Evolutionary conservation across 2,797 vertebrate genomes (phyloP).

Genomic region (Sylvia borin): DNA sequence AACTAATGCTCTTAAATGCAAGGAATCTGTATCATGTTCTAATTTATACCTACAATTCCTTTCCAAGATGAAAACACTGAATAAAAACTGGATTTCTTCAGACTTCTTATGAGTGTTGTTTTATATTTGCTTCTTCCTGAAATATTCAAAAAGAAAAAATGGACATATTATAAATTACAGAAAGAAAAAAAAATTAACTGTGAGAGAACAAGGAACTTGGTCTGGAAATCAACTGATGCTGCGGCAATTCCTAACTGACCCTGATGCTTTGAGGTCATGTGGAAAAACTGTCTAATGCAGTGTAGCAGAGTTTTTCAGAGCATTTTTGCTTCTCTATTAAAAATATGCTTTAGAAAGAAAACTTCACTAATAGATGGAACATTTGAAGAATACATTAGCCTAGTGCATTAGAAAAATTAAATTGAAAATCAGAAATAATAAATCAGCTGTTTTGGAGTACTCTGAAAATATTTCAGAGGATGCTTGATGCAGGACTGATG

Average conservation of each 20-base stretch:
- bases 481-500: neutral
- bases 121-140: neutral
- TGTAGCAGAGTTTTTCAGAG: neutral
- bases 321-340: neutral
- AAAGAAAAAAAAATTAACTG: neutral
- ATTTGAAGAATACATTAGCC: neutral
- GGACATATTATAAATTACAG: neutral
- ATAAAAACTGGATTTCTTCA: neutral
- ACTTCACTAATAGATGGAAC: neutral
- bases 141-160: neutral
- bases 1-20: neutral
- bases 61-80: neutral
- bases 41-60: constrained; percentile 12
- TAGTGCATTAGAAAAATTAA: neutral
- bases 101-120: neutral
- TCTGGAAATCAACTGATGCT: neutral
- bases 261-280: neutral
- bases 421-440: neutral
- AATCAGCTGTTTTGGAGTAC: neutral
- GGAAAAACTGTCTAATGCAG: neutral
- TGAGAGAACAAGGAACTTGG: neutral
- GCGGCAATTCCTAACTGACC: neutral
- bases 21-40: neutral
- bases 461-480: neutral
- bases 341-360: neutral